phyloP scores from a whole-genome alignment of 2,888 invertebrate genomes.

The Crioceris asparagi region DNA sequence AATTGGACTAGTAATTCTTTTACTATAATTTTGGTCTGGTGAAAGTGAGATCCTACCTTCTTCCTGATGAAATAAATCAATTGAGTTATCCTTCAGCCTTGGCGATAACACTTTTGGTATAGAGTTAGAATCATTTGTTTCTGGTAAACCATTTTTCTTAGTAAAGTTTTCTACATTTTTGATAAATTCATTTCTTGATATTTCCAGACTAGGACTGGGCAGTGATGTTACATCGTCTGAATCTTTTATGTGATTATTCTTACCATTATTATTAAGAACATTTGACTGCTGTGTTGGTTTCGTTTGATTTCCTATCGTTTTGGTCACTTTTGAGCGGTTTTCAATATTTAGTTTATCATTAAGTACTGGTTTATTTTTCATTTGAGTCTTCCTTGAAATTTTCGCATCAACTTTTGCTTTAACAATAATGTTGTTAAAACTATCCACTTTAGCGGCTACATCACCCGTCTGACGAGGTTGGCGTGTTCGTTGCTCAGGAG shows the following conservation, averaged over 20 bases:
- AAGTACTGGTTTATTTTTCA: conserved; percentile 40
- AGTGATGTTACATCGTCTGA: conserved; percentile 9
- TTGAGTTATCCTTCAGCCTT: too few relatives aligned
- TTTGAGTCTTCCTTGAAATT: conserved; percentile 33
- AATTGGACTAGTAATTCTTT: conserved; percentile 11
- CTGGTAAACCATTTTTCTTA: conserved; percentile 29
- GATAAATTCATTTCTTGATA: conserved; percentile 27
- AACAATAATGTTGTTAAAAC: conserved; percentile 51
- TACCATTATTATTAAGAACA: conserved; percentile 1
- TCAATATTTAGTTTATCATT: conserved; percentile 26
- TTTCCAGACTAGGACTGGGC: conserved; percentile 35
- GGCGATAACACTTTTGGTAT: too few relatives aligned
- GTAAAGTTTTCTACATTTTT: conserved; percentile 17
- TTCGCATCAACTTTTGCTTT: conserved; percentile 37
- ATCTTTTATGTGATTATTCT: conserved; percentile 2
- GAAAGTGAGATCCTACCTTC: conserved; percentile 16
- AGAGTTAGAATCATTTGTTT: conserved; percentile 36
- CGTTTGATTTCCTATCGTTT: conserved; percentile 12
- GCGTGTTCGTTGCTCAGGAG: conserved; percentile 44
- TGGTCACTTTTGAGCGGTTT: conserved; percentile 12
- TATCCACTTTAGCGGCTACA: conserved; percentile 54
- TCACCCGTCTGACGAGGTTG: conserved; percentile 47
- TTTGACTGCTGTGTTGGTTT: conserved; percentile 8
- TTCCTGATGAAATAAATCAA: conserved; percentile 23
- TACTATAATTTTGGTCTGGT: conserved; percentile 1